Conservation (phyloP, 1,140 invertebrate species). For the Eulimnadia texana region DNA sequence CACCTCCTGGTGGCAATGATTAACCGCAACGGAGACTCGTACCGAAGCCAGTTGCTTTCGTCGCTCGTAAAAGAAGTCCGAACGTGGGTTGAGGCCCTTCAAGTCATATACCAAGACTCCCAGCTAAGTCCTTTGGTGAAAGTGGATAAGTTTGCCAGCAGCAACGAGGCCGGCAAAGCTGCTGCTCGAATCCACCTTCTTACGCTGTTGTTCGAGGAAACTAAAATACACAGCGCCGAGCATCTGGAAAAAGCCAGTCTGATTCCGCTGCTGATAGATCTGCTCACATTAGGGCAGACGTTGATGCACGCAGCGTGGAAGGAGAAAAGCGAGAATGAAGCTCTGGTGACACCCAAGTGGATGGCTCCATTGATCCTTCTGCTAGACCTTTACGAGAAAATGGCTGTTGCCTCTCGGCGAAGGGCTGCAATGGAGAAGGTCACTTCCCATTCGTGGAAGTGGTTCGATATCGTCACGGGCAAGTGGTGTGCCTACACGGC, state of each 20-base stretch:
- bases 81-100: not conserved
- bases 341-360: constrained; percentile 53
- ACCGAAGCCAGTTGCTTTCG: not conserved
- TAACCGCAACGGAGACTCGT: constrained; percentile 31
- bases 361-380: constrained; percentile 58
- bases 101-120: not conserved
- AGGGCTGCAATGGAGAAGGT: constrained; percentile 52
- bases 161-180: constrained; percentile 42
- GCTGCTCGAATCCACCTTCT: constrained; percentile 57
- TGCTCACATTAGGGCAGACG: constrained; percentile 26
- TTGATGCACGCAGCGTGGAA: constrained; percentile 4
- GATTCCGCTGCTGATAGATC: constrained; percentile 38
- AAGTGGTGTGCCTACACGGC: constrained; percentile 65
- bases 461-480: constrained; percentile 67
- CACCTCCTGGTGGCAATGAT: constrained; percentile 66
- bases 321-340: not conserved
- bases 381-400: constrained; percentile 68
- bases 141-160: constrained; percentile 33
- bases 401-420: constrained; percentile 50
- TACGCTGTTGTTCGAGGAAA: constrained; percentile 63
- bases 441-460: constrained; percentile 55
- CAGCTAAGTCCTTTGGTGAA: not conserved
- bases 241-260: constrained; percentile 37
- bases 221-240: constrained; percentile 48
- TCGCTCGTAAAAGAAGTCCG: constrained; percentile 11